Base-by-base conservation (phyloP, 2,888 invertebrate genomes). In the Geotrupes spiniger region DNA sequence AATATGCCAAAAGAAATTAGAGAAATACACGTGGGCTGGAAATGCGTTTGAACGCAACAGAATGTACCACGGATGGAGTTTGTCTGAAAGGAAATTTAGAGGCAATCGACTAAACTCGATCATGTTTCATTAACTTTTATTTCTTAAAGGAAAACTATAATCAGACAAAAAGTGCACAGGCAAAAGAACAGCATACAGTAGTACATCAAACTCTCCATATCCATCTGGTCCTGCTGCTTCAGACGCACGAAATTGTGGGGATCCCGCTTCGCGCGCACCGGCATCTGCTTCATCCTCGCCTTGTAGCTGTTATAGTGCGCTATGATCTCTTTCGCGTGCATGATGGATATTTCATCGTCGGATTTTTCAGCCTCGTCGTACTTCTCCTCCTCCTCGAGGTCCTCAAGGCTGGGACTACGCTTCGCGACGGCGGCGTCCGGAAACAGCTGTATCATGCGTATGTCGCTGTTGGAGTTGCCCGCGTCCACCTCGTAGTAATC, bases 341-440 rank as follows among this genome's bases (percentile, higher is more conserved):
- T 41, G 28, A 47, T 41, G 2, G 46, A 47, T 16, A 47, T 36
- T 6, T 47, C 46, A 36, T 47, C 46, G 9, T 47, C 46, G 6
- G 46, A 47, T 12, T 33, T 15, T 28, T 41, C 41, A 15, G 31
- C 42, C 4, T 47, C 42, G 5, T 40, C 10, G 14, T 42, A 47
- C 25, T 42, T 26, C 15, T 47, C 28, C 10, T 41, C 12, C n/a
- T 36, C 36, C 15, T 41, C 16, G 9, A 25, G 3, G 9, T 46
- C 15, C 15, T n/a, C 15, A 9, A 10, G 1, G 16, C 33, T 40
- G 16, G n/a, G 14, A 11, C 12, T 8, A 2, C 31, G 31, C 26
- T 15, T 4, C 12, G 21, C 1, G n/a, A 41, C 15, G 11, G 21
- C 1, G n/a, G 41, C 15, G 2, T 40, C 46, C 10, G 27, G n/a